phyloP scores from a whole-genome alignment of 2,888 invertebrate genomes.

The Panzeria rudis region DNA sequence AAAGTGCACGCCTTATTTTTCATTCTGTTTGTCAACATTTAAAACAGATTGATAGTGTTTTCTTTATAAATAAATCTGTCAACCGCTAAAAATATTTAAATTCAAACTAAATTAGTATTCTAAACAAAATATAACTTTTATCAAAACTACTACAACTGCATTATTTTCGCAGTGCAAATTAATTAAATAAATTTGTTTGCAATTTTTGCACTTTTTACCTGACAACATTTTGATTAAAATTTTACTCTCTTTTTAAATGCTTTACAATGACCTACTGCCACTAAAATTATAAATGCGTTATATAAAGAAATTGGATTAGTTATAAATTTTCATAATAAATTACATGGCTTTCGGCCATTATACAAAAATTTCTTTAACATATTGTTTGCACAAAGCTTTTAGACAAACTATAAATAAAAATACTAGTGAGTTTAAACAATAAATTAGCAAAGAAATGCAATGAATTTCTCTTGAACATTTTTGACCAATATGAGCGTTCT shows the following conservation, averaged over 20 bases:
- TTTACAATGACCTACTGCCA: conserved; percentile 25
- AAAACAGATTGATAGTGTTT: not conserved
- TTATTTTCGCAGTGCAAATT: not conserved
- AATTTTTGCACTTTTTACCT: not conserved
- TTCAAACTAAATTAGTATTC: conserved; percentile 10
- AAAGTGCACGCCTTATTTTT: not conserved
- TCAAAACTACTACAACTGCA: not conserved
- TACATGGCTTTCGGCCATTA: not conserved
- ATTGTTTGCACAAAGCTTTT: not conserved
- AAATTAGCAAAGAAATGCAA: conserved; percentile 44
- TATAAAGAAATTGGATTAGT: not conserved
- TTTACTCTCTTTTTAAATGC: not conserved
- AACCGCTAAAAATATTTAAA: conserved; percentile 3
- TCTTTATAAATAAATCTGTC: conserved; percentile 3
- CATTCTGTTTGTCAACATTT: conserved; percentile 8
- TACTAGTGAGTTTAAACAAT: not conserved
- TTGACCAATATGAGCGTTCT: conserved; percentile 47
- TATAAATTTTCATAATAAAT: conserved; percentile 11
- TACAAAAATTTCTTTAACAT: not conserved
- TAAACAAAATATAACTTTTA: not conserved
- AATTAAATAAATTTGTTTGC: conserved; percentile 19
- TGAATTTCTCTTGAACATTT: conserved; percentile 34
- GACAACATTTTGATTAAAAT: conserved; percentile 4
- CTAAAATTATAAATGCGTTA: not conserved
- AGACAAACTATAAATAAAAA: conserved; percentile 4